Evolutionary conservation across 1,140 invertebrate genomes (phyloP), one percentile per base, ranked within the genome.

Genomic region (Oncopodura yosiiana): DNA sequence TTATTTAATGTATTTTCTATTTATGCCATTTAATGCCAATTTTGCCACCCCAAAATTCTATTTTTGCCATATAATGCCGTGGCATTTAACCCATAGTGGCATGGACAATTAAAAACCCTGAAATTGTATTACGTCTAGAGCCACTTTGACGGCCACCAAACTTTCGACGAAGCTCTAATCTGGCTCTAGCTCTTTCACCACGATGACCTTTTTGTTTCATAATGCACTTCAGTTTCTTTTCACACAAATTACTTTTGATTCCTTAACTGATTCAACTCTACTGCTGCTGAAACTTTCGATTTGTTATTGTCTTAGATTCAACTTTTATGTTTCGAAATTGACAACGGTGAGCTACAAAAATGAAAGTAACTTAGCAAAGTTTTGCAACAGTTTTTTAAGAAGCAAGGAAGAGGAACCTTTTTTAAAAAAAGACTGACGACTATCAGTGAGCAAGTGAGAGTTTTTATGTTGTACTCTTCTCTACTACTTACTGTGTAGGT

Each of bases 141-240:
- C 12, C 43, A 9, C 12, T 23, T 11, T 46, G 26, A n/a, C 51
- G 37, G 8, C 42, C 49, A 48, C 42, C 49, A 48, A 24, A 46
- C 27, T 61, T 49, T 16, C 39, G 36, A 12, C 56, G 56, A 36
- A 62, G 55, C 26, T 62, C 56, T 19, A 62, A 37, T 5, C 60
- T 29, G 21, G 56, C 60, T 29, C 50, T 48, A 6, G 60, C 60
- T 36, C 60, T 43, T 21, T 50, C 45, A 49, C 55, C 55, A 43
- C 60, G 44, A 26, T 54, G 51, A 30, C 55, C 60, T 38, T 41
- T 55, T 37, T 45, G 52, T 26, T 62, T 62, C 60, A 62, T 62
- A n/a, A n/a, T 53, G 32, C 23, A 34, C 26, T 18, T 48, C 8
- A 32, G n/a, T 49, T 6, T 4, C 32, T 34, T n/a, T 21, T 19